Percentiles rank a stretch among this genome's conserved stretches.
Conservation (phyloP, 2,797 vertebrate genomes). For the Mastacembelus armatus region DNA sequence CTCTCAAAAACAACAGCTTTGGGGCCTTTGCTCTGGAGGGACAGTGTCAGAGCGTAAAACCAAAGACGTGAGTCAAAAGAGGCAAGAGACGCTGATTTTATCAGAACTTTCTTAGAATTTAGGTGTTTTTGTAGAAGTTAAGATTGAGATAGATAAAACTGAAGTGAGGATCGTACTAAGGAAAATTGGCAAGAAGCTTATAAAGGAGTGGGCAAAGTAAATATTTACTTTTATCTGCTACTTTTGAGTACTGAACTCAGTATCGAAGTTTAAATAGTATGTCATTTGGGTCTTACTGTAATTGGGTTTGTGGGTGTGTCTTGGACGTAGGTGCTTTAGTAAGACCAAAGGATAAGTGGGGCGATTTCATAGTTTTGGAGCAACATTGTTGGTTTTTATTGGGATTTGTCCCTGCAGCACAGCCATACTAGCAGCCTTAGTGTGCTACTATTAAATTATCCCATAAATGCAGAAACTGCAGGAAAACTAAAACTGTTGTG, state of each 20-base stretch:
- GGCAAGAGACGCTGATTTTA: neutral
- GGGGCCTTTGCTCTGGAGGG: neutral
- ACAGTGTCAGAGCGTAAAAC: slow-evolving; percentile 25
- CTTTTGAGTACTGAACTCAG: neutral
- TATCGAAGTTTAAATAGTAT: neutral
- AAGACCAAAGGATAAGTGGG: neutral
- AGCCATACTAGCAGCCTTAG: too few species aligned
- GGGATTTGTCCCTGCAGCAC: neutral
- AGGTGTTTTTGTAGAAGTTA: neutral
- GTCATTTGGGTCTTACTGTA: slow-evolving; percentile 16
- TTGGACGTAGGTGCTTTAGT: slow-evolving; percentile 12
- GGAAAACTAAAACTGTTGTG: neutral
- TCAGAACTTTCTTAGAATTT: too few species aligned
- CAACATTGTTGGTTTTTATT: neutral
- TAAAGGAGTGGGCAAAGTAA: neutral
- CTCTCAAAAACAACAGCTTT: slow-evolving; percentile 41
- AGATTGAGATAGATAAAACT: too few species aligned
- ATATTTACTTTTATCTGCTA: neutral
- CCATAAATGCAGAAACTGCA: neutral
- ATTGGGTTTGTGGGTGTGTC: neutral
- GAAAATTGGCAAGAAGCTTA: neutral
- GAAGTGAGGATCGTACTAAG: neutral
- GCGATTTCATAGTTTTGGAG: neutral
- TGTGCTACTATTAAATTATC: neutral
- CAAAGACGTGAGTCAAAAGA: slow-evolving; percentile 27